A percentile compares a stretch with the other conserved stretches of the same genome.
phyloP scores from a whole-genome alignment of 2,888 invertebrate genomes.

The Drosophila subsilvestris region DNA sequence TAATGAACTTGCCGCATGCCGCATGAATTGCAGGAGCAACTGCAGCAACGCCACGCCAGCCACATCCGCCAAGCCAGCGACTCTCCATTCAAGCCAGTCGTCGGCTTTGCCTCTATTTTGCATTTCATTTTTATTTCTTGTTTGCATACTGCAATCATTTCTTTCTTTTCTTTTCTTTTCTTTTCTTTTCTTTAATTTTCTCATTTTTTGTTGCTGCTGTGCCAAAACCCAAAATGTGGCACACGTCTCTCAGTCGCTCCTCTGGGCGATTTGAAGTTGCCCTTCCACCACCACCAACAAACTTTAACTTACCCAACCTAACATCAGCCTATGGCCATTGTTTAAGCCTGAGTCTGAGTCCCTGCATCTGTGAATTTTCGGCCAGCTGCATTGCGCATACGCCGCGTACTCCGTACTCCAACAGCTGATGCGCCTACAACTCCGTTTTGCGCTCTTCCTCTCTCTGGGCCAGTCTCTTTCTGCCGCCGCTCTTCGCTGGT shows the following conservation, averaged over 20 bases:
- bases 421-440: constrained; percentile 50
- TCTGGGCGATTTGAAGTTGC: too few species aligned
- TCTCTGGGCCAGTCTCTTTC: neutral
- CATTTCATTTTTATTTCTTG: neutral
- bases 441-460: constrained; percentile 3
- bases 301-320: constrained; percentile 49
- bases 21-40: constrained; percentile 51
- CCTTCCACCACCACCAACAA: too few species aligned
- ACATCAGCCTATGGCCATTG: neutral
- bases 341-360: neutral
- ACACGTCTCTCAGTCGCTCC: neutral
- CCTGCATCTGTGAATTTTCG: neutral
- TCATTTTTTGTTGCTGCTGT: neutral
- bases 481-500: neutral
- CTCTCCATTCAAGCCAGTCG: neutral
- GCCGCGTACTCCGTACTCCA: constrained; percentile 40
- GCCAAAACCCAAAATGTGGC: constrained; percentile 12
- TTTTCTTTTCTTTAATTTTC: too few species aligned
- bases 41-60: constrained; percentile 11
- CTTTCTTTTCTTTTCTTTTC: neutral
- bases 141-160: constrained; percentile 10
- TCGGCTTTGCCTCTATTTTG: neutral
- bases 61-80: constrained; percentile 56
- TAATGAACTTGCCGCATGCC: constrained; percentile 65
- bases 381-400: constrained; percentile 46